These are phyloP conservation scores for Australoheros facetus DNA, from an alignment of 2,797 vertebrate species.

Conservation along the genomic window DNA sequence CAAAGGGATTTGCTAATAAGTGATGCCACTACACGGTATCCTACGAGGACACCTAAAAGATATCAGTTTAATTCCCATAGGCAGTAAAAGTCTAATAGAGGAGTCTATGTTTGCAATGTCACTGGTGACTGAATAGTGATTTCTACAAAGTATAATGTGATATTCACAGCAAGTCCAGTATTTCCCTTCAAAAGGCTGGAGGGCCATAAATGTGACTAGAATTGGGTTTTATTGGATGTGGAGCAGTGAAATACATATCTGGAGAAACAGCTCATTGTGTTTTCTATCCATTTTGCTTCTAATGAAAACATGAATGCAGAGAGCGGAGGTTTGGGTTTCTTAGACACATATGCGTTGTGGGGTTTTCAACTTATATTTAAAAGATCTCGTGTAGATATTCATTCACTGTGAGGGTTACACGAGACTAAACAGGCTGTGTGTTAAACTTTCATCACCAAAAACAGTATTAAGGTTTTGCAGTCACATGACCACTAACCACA, in stretches of 20 bases:
- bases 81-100: conserved; percentile 20
- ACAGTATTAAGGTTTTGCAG: neutral
- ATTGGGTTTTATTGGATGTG: conserved; percentile 55
- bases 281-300: conserved; percentile 47
- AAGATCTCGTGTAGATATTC: conserved; percentile 11
- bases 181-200: conserved; percentile 50
- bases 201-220: conserved; percentile 58
- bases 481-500: neutral
- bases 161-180: conserved; percentile 29
- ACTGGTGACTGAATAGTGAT: conserved; percentile 10
- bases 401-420: neutral
- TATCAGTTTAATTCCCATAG: conserved; percentile 27
- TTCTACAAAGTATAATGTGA: conserved; percentile 25
- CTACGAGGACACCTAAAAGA: conserved; percentile 30
- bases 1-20: conserved; percentile 33
- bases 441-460: neutral
- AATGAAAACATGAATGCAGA: conserved; percentile 54
- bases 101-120: conserved; percentile 1
- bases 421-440: neutral
- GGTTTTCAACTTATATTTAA: conserved; percentile 11
- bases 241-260: conserved; percentile 41
- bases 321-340: conserved; percentile 24
- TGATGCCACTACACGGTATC: conserved; percentile 33
- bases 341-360: conserved; percentile 9
- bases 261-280: conserved; percentile 33